Base-by-base conservation (phyloP, 1,140 invertebrate genomes). In the Zaprionus davidi region DNA sequence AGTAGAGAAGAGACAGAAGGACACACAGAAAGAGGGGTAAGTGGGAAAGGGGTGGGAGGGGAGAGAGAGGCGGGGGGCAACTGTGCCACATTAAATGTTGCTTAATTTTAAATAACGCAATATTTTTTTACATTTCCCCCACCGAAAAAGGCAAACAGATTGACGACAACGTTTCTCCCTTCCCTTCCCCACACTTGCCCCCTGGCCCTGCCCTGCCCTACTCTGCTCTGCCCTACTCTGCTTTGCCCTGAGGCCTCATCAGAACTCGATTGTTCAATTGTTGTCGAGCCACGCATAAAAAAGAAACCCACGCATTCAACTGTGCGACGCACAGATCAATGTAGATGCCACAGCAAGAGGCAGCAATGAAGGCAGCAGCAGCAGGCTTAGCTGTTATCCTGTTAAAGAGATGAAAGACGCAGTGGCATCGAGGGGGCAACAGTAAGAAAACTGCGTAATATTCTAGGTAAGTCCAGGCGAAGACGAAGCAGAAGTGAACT, bases 91-190 rank as follows among this genome's bases (percentile, higher is more conserved):
- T 85, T 90, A 90, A 90, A 87, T 90, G 85, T 90, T 81, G 79
- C 79, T 88, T 88, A 85, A 82, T 90, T 88, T 85, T 79, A 88
- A 88, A 90, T 81, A 88, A 83, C 68, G 71, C 71, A 57, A 78
- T 59, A 72, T 71, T 56, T 71, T 56, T 65, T 46, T 31, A 57
- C 34, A 56, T 62, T 46, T n/a, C 44, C n/a, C 26, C n/a, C 22
- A n/a, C 17, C 56, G 22, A 66, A 51, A 53, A 26, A 36, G 9
- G 36, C 15, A 26, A 53, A 65, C 26, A 41, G 36, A 63, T 56
- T 56, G 36, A 17, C 31, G 26, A 22, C 31, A 41, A 17, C 41
- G 15, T 15, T 17, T 17, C n/a, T 9, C 15, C 24, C 26, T 5
- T 9, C 12, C 44, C 49, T 28, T 34, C n/a, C 7, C 5, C 41